Evolutionary conservation across 1,140 invertebrate species (phyloP).

Genomic region (Ooceraea biroi): DNA sequence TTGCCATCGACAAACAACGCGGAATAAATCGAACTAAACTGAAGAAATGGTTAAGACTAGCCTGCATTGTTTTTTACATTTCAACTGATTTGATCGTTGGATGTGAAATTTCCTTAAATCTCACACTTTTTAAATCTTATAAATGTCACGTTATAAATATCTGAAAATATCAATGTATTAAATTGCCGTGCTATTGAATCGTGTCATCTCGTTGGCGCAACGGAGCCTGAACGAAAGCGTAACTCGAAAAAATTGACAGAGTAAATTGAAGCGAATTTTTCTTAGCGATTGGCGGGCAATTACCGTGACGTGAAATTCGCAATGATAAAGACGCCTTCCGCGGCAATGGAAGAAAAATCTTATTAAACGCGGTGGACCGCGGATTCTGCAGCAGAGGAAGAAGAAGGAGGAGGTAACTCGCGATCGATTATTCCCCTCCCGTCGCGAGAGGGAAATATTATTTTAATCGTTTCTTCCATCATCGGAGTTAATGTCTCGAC

Average conservation of each 20-base stretch:
- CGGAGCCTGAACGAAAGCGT: neutral
- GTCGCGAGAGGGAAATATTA: constrained; percentile 39
- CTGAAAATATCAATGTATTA: neutral
- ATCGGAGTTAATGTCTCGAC: constrained; percentile 66
- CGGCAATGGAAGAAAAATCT: constrained; percentile 38
- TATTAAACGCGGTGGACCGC: constrained; percentile 31
- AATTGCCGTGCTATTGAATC: neutral
- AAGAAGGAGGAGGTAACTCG: too few relatives aligned
- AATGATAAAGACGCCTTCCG: constrained; percentile 19
- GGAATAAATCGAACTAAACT: neutral
- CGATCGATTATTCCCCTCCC: constrained; percentile 26
- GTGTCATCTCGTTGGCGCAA: neutral
- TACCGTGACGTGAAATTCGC: constrained; percentile 19
- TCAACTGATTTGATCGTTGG: neutral
- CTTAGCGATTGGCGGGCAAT: constrained; percentile 31
- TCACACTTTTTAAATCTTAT: neutral
- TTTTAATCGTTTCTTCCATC: constrained; percentile 68
- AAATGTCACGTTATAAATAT: neutral
- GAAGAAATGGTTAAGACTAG: too few relatives aligned
- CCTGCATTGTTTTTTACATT: neutral
- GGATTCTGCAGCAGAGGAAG: neutral
- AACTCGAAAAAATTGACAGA: neutral
- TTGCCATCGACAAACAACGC: neutral
- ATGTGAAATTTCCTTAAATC: neutral
- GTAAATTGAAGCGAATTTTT: constrained; percentile 41